These are phyloP conservation scores for Apolygus lucorum DNA, from an alignment of 1,140 invertebrate species.

Conservation along the genomic window DNA sequence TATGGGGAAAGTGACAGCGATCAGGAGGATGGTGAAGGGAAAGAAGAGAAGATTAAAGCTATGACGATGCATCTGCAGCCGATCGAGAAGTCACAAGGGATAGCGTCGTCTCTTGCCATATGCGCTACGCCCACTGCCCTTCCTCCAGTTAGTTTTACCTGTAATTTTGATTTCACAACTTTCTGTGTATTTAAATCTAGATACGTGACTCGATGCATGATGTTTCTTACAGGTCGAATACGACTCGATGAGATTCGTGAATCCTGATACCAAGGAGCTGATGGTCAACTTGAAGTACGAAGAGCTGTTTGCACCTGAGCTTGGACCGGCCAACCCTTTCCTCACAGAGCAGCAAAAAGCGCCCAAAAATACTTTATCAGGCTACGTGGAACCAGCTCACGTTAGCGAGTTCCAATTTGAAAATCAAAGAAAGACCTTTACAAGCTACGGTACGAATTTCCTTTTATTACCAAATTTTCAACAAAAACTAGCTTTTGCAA, in stretches of 20 bases:
- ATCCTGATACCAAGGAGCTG: slow-evolving; percentile 69
- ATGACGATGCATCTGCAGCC: slow-evolving; percentile 47
- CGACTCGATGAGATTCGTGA: slow-evolving; percentile 51
- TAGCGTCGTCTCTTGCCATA: slow-evolving; percentile 50
- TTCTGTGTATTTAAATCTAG: slow-evolving; percentile 20
- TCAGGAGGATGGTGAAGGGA: slow-evolving; percentile 50
- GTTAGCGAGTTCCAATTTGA: slow-evolving; percentile 98
- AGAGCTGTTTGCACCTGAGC: slow-evolving; percentile 83
- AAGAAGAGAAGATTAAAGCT: slow-evolving; percentile 41
- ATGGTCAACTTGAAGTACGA: slow-evolving; percentile 91
- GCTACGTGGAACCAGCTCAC: slow-evolving; percentile 90
- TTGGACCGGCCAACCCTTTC: slow-evolving; percentile 86
- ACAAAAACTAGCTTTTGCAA: no score
- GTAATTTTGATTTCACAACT: slow-evolving; percentile 21
- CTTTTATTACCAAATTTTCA: no score
- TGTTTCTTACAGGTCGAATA: slow-evolving; percentile 26
- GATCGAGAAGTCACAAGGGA: slow-evolving; percentile 34
- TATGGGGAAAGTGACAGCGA: slow-evolving; percentile 60
- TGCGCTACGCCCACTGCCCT: slow-evolving; percentile 71
- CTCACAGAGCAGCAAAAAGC: slow-evolving; percentile 81
- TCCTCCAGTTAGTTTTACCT: slow-evolving; percentile 52
- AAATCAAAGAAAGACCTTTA: slow-evolving; percentile 90
- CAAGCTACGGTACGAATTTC: slow-evolving; percentile 62
- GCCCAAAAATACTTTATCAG: slow-evolving; percentile 83
- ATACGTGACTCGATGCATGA: slow-evolving; percentile 1